Base-by-base conservation (phyloP, 2,113 vertebrate species). In the Eulemur macaco region DNA sequence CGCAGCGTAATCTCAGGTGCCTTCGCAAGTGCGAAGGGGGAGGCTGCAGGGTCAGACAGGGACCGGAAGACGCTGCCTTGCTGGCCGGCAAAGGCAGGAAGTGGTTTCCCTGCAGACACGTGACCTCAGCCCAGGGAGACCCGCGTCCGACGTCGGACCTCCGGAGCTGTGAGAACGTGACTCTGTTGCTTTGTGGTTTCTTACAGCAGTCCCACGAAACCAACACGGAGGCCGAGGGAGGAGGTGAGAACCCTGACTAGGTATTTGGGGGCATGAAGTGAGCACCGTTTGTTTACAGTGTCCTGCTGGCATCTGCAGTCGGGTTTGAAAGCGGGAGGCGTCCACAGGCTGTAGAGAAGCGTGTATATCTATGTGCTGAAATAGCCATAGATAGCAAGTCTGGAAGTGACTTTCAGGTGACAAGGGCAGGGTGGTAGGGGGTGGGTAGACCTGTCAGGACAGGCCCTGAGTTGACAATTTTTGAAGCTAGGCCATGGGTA, bases 251-350 rank as follows among this genome's bases (percentile, higher is more conserved):
- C 42, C 8, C 37, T 5, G 13, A 25, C 18, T 23, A 63, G 52
- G 83, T 27, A 20, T 7, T 15, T 1, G 12, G 71, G 42, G 34
- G 50, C 42, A 5, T 23, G 0, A 42, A n/a, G 64, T 1, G 1
- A 60, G 3, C 9, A 1, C 39, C 2, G 4, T 5, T 52, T 7
- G 34, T 25, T 18, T 34, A 0, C 9, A 0, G 39, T 14, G 58
- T 34, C 69, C 58, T 15, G 20, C 80, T 29, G 63, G 34, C 42
- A 12, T 34, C 39, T 63, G 34, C 39, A 2, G 50, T n/a, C 39
- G 4, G 1, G 15, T 0, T 8, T 34, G 25, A 89, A 69, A 47
- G 60, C 10, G 18, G 18, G 31, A 18, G 25, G 68, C 10, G 54
- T 39, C 47, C 47, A 0, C 0, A 13, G 25, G 47, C 47, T 50